phyloP scores from a whole-genome alignment of 1,140 invertebrate species.

The Drosophila nannoptera region DNA sequence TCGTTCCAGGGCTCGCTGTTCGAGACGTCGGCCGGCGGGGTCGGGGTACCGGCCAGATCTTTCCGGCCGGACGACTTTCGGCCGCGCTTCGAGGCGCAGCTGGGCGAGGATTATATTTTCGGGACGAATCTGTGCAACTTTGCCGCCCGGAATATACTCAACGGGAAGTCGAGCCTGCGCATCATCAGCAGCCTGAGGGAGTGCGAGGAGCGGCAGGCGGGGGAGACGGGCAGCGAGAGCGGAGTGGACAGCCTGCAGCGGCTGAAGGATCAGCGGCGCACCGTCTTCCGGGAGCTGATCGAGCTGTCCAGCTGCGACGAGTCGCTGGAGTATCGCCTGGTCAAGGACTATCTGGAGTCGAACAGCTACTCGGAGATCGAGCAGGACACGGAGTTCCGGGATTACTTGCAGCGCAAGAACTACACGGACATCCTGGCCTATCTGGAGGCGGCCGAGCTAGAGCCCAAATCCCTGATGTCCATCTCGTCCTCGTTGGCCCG shows the following conservation, averaged over 20 bases:
- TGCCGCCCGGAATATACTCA: conserved; percentile 55
- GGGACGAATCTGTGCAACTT: conserved; percentile 68
- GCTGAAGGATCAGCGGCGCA: conserved; percentile 62
- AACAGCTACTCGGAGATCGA: conserved; percentile 72
- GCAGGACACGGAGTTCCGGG: conserved; percentile 67
- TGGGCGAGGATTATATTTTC: conserved; percentile 56
- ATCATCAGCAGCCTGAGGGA: conserved; percentile 58
- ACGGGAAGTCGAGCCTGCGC: conserved; percentile 65
- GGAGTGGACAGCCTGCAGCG: conserved; percentile 50
- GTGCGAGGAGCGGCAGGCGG: conserved; percentile 35
- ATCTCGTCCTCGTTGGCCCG: conserved; percentile 60
- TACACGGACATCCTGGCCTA: conserved; percentile 69
- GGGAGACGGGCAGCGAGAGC: not conserved
- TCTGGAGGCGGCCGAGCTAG: conserved; percentile 53
- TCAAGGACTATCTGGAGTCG: conserved; percentile 70
- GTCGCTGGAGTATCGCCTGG: conserved; percentile 62
- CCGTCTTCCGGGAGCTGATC: conserved; percentile 67
- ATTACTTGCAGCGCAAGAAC: conserved; percentile 70
- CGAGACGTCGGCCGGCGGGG: conserved; percentile 46
- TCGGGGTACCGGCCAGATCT: conserved; percentile 16
- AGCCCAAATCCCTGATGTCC: conserved; percentile 55
- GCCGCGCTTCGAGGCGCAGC: conserved; percentile 29
- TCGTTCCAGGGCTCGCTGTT: conserved; percentile 73
- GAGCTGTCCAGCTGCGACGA: conserved; percentile 70
- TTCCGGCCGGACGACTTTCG: conserved; percentile 53